phyloP scores from a whole-genome alignment of 64 coral and sea anemone genomes.

The Actinia tenebrosa region DNA sequence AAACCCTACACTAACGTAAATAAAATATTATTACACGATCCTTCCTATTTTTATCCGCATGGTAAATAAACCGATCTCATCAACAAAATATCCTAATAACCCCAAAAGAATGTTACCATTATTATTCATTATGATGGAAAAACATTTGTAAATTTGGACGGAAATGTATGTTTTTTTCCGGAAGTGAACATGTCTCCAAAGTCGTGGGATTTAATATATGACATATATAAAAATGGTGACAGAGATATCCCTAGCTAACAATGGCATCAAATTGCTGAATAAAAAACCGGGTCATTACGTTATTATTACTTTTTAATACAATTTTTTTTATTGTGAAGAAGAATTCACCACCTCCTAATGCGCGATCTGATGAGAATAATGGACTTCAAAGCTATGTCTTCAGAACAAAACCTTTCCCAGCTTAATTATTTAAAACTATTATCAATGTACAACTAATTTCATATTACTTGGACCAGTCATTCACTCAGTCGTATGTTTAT shows the following conservation, averaged over 20 bases:
- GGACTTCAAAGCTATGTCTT: too few relatives aligned
- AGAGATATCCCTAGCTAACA: not conserved
- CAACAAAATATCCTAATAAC: not conserved
- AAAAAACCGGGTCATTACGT: too few relatives aligned
- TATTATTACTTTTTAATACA: not conserved
- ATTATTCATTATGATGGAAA: conserved; percentile 15
- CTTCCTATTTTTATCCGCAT: not conserved
- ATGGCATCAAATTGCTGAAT: not conserved
- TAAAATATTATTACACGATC: not conserved
- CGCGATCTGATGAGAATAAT: not conserved
- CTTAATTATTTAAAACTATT: not conserved
- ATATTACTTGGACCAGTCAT: not conserved
- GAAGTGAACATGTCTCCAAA: not conserved
- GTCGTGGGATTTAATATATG: not conserved
- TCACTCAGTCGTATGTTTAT: not conserved
- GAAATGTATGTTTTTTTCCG: conserved; percentile 5
- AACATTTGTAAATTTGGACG: not conserved
- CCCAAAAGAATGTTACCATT: not conserved
- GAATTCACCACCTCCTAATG: not conserved
- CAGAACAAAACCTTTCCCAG: too few relatives aligned
- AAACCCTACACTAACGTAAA: not conserved
- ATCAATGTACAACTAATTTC: not conserved
- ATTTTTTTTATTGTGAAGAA: not conserved
- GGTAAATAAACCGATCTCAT: not conserved
- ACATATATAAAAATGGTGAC: not conserved